Percentiles rank a stretch among this genome's conserved stretches.
Evolutionary conservation across 2,113 vertebrate genomes (phyloP).

Genomic region (Mungos mungo): DNA sequence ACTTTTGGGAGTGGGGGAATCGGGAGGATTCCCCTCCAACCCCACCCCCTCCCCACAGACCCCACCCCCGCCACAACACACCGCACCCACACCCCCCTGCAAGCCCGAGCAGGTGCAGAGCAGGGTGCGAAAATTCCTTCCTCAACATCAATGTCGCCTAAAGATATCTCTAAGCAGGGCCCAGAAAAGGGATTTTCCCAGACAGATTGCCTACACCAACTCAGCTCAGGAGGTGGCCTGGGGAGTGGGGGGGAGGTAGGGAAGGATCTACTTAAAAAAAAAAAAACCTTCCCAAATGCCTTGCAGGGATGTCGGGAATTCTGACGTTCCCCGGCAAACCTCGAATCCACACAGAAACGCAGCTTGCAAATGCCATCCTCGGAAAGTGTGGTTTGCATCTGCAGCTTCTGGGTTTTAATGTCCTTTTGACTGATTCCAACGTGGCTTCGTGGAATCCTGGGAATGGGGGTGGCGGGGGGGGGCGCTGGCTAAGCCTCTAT

Average conservation of each 20-base stretch:
- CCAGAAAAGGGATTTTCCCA: slow-evolving; percentile 31
- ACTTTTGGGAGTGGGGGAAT: not conserved
- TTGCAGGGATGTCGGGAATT: not conserved
- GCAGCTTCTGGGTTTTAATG: not conserved
- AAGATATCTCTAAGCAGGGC: not conserved
- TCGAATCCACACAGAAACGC: not conserved
- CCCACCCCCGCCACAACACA: not conserved
- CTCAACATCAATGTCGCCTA: not conserved
- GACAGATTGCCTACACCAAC: accelerated
- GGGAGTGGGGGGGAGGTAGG: accelerated
- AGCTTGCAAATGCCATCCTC: not conserved
- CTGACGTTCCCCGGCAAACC: not conserved
- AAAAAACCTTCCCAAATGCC: accelerated
- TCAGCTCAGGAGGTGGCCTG: not conserved
- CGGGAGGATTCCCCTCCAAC: not conserved
- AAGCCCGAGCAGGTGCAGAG: slow-evolving; percentile 50
- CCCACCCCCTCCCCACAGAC: not conserved
- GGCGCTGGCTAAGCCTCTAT: too few relatives aligned
- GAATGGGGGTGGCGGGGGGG: not conserved
- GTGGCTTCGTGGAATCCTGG: accelerated
- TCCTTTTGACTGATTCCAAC: not conserved
- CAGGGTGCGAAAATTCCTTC: not conserved
- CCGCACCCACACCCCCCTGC: not conserved
- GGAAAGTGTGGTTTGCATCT: not conserved
- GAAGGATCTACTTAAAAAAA: not conserved